A percentile compares a stretch with the other conserved stretches of the same genome.
Evolutionary conservation across 2,888 invertebrate species (phyloP).

Genomic region (Brenthis daphne): DNA sequence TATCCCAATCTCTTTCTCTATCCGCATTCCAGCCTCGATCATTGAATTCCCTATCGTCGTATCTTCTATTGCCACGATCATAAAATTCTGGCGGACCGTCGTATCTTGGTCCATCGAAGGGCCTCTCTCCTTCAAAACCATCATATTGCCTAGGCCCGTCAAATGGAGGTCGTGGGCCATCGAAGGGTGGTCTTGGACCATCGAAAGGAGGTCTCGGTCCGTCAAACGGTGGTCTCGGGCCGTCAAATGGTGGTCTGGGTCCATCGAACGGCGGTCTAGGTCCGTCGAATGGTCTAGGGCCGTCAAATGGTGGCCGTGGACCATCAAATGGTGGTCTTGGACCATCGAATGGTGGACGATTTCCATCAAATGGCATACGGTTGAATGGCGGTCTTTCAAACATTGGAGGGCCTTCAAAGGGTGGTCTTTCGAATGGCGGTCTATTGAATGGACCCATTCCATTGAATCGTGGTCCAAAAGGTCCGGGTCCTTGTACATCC

Average conservation of each 20-base stretch:
- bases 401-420: constrained; percentile 58
- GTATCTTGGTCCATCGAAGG: constrained; percentile 53
- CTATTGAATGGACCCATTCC: constrained; percentile 69
- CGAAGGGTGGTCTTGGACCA: constrained; percentile 55
- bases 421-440: constrained; percentile 57
- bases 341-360: constrained; percentile 61
- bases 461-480: constrained; percentile 71
- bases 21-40: constrained; percentile 69
- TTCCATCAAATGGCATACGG: constrained; percentile 59
- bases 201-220: constrained; percentile 62
- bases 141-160: constrained; percentile 53
- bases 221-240: constrained; percentile 47
- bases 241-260: constrained; percentile 52
- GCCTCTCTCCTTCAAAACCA: constrained; percentile 51
- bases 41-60: constrained; percentile 68
- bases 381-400: constrained; percentile 59
- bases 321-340: constrained; percentile 51
- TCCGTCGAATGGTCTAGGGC: constrained; percentile 59
- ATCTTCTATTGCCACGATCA: constrained; percentile 67
- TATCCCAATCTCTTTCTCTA: constrained; percentile 56
- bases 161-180: constrained; percentile 55
- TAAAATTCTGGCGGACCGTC: constrained; percentile 70
- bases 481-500: constrained; percentile 59
- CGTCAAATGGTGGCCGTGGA: constrained; percentile 56
- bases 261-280: constrained; percentile 58